phyloP scores from a whole-genome alignment of 2,797 vertebrate genomes.

The Threskiornis aethiopicus region DNA sequence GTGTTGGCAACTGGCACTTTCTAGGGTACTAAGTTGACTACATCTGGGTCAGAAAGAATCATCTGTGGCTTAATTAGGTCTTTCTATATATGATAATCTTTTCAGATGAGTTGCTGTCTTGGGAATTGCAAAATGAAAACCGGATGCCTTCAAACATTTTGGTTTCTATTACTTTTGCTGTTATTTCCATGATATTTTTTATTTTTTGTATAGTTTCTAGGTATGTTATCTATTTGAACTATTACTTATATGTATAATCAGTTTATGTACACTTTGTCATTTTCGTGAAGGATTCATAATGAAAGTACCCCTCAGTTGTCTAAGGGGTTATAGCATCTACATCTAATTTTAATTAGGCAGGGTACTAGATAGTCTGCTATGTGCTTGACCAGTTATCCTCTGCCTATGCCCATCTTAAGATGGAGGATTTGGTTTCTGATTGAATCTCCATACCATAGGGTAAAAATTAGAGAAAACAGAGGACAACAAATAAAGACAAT shows the following conservation, averaged over 20 bases:
- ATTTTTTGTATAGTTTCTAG: background rate
- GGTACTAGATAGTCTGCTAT: background rate
- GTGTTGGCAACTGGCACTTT: background rate
- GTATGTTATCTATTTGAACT: background rate
- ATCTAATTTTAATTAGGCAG: background rate
- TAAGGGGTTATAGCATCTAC: background rate
- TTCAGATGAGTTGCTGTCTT: background rate
- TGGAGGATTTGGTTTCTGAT: background rate
- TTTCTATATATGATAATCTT: background rate
- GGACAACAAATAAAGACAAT: background rate
- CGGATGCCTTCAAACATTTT: background rate
- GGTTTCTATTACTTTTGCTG: background rate
- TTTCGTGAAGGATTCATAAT: background rate
- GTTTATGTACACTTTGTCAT: background rate
- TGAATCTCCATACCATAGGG: background rate
- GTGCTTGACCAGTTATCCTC: background rate
- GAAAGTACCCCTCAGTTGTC: background rate
- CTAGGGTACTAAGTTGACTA: background rate
- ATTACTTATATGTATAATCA: background rate
- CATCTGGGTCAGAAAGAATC: background rate
- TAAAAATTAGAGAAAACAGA: background rate
- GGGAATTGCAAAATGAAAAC: background rate
- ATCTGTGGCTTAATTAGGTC: background rate
- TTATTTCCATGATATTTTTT: background rate
- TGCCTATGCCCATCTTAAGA: background rate